Base-by-base conservation (phyloP, 37 sponge, comb jelly and placozoan genomes). In the Haliclona indistincta region DNA sequence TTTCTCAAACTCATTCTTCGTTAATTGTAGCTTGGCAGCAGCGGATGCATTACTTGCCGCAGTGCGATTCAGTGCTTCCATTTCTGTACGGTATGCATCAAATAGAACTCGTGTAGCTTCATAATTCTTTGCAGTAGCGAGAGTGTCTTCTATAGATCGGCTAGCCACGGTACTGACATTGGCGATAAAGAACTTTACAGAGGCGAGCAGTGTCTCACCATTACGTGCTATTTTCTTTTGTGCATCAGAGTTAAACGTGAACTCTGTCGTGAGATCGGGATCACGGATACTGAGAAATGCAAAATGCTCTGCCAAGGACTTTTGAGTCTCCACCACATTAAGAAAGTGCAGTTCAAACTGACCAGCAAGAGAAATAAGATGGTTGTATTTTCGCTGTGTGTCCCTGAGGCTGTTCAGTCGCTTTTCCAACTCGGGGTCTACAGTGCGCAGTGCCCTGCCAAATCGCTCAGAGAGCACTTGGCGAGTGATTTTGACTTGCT, bases 101-200 rank as follows among this genome's bases (percentile, higher is more conserved):
- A 91, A 94, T 7, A 77, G 23, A 8, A 96, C 67, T 11, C 97
- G 56, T 4, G 88, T 79, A 1, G 78, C 33, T 44, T 96, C 94
- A 55, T 96, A 96, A n/a, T 43, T 41, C 73, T 90, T 94, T 20
- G 90, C 89, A 1, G 95, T 94, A 29, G 43, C 49, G 4, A 94
- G 68, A 0, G 97, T 96, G 76, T 96, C 97, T 56, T 90, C 97
- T 64, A 96, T 96, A 22, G 97, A 89, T 56, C 90, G 94, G 36
- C 82, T n/a, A 37, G 71, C 74, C 33, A 96, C 75, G 10, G 97
- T 96, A 19, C 78, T 64, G 39, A 93, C 64, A 51, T 81, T 87
- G 38, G 87, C 51, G 40, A 69, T 38, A 53, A 96, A 93, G 42
- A 54, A 75, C 29, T 80, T 63, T 23, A 90, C 34, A n/a, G 82